Percentiles rank a stretch among this genome's conserved stretches.
Evolutionary conservation across 2,888 invertebrate genomes (phyloP).

Genomic region (Xestia xanthographa): DNA sequence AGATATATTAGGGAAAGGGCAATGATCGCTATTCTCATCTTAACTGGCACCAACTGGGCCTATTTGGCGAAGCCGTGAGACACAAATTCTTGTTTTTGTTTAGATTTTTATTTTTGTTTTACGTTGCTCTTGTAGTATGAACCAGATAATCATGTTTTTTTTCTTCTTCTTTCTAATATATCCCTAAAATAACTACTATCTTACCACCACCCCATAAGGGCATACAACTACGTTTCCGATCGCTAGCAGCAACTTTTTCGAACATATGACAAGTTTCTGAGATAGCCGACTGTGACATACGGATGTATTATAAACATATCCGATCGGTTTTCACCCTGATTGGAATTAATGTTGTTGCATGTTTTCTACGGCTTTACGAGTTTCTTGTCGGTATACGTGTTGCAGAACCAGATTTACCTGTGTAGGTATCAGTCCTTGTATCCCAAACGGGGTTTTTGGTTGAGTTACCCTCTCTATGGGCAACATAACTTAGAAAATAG

Average conservation of each 20-base stretch:
- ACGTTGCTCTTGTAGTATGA: not conserved
- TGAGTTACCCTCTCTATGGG: not conserved
- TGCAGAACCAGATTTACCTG: not conserved
- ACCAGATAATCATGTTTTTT: not conserved
- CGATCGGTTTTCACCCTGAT: constrained; percentile 51
- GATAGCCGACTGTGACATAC: constrained; percentile 45
- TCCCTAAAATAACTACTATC: constrained; percentile 4
- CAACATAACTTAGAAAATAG: not conserved
- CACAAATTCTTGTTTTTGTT: not conserved
- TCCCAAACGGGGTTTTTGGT: not conserved
- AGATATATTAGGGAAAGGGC: too few species aligned
- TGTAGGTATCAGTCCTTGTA: not conserved
- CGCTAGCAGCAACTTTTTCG: constrained; percentile 45
- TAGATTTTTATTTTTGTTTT: not conserved
- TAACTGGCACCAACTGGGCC: too few species aligned
- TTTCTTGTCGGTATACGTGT: not conserved
- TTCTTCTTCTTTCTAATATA: not conserved
- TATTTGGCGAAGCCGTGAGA: not conserved
- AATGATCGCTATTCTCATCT: too few species aligned
- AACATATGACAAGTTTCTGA: constrained; percentile 43
- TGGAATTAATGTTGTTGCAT: constrained; percentile 27
- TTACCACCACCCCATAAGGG: constrained; percentile 18
- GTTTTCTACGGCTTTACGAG: constrained; percentile 7
- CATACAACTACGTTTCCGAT: constrained; percentile 37
- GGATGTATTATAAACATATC: constrained; percentile 46